These are phyloP conservation scores for Ibidorhyncha struthersii DNA, from an alignment of 2,113 vertebrate species.

Conservation along the genomic window DNA sequence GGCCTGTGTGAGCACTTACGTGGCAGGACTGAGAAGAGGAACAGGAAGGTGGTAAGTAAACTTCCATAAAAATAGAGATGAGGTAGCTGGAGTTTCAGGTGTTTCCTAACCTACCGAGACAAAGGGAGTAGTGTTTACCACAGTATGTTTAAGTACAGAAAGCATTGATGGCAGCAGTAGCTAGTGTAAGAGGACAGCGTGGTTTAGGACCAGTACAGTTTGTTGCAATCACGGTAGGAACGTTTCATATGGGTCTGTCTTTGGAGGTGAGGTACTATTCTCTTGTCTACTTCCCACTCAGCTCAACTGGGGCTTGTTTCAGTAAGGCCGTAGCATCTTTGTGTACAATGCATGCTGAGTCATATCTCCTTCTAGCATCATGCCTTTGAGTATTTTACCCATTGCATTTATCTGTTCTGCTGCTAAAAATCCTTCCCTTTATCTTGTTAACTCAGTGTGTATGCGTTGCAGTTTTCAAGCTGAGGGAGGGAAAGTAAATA, in stretches of 20 bases:
- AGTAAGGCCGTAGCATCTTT: background rate
- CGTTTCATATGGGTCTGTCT: background rate
- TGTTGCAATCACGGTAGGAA: background rate
- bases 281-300: background rate
- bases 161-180: background rate
- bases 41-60: background rate
- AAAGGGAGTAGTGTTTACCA: background rate
- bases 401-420: conserved; percentile 11
- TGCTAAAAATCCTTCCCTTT: background rate
- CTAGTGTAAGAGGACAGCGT: background rate
- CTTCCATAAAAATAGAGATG: background rate
- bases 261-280: background rate
- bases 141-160: background rate
- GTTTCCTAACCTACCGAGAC: background rate
- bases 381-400: conserved; percentile 24
- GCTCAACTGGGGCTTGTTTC: background rate
- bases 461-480: background rate
- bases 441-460: conserved; percentile 23
- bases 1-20: background rate
- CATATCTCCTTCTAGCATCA: background rate
- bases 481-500: background rate
- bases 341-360: background rate
- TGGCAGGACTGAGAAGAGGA: background rate
- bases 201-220: background rate
- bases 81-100: background rate